These are phyloP conservation scores for Rhimphoctona megacephalus DNA, from an alignment of 2,888 invertebrate species.

Conservation along the genomic window DNA sequence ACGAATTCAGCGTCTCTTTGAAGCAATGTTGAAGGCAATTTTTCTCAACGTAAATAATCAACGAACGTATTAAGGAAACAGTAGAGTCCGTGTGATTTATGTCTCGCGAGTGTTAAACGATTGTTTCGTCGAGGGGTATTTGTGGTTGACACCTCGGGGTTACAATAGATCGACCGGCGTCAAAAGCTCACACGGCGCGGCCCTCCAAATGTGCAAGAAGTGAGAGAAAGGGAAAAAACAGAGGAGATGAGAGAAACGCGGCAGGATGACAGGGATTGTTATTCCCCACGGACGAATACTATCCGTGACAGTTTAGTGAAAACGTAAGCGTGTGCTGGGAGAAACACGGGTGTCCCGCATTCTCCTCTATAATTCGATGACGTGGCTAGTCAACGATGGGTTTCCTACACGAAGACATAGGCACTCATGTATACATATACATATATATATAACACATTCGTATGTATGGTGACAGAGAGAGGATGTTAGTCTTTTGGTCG, in stretches of 20 bases:
- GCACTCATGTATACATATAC: background rate
- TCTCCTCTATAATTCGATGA: conserved; percentile 66
- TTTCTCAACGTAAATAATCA: conserved; percentile 12
- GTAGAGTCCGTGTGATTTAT: conserved; percentile 30
- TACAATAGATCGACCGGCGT: conserved; percentile 48
- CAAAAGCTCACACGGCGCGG: conserved; percentile 22
- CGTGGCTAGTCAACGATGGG: conserved; percentile 65
- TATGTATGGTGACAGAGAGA: conserved; percentile 7
- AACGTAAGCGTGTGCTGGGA: conserved; percentile 64
- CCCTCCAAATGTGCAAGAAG: conserved; percentile 4
- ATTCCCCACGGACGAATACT: conserved; percentile 62
- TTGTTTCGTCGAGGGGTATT: conserved; percentile 55
- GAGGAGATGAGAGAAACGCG: conserved; percentile 32
- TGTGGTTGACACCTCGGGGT: conserved; percentile 58
- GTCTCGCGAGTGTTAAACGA: conserved; percentile 36
- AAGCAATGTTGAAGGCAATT: background rate
- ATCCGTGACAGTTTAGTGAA: conserved; percentile 67
- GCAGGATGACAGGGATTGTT: conserved; percentile 60
- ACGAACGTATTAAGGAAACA: conserved; percentile 31
- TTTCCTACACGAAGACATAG: conserved; percentile 17
- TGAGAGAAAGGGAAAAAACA: background rate
- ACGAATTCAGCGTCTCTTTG: background rate
- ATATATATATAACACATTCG: background rate
- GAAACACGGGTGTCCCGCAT: conserved; percentile 64
- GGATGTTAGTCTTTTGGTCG: conserved; percentile 42